These are phyloP conservation scores for Terrapene triunguis DNA, from an alignment of 2,113 vertebrate species.

Conservation along the genomic window DNA sequence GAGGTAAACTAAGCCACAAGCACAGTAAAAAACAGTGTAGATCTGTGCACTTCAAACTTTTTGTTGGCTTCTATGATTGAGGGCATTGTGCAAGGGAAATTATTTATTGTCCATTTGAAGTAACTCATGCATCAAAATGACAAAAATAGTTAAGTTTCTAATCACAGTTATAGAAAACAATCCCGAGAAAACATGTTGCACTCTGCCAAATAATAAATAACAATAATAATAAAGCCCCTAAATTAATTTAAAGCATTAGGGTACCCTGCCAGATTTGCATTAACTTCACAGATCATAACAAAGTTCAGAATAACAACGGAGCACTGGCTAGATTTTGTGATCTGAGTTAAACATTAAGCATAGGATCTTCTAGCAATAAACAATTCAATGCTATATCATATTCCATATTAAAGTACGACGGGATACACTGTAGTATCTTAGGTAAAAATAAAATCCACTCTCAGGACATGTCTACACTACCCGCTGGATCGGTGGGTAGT, in stretches of 20 bases:
- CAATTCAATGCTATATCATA: not conserved
- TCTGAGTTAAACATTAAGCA: not conserved
- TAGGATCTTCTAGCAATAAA: not conserved
- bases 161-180: not conserved
- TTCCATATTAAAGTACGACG: not conserved
- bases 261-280: not conserved
- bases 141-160: not conserved
- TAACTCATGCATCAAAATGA: not conserved
- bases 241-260: not conserved
- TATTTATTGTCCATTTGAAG: not conserved
- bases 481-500: too few species aligned
- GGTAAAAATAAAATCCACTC: not conserved
- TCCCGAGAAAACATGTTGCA: not conserved
- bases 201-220: not conserved
- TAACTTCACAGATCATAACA: not conserved
- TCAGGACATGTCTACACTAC: too few species aligned
- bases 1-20: not conserved
- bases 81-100: not conserved
- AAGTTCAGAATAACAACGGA: not conserved
- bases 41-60: not conserved
- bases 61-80: not conserved
- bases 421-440: not conserved
- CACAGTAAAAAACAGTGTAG: not conserved
- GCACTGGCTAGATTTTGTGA: not conserved
- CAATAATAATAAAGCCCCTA: not conserved